These are phyloP conservation scores for Leptopilina clavipes DNA, from an alignment of 1,140 invertebrate genomes.

Conservation along the genomic window DNA sequence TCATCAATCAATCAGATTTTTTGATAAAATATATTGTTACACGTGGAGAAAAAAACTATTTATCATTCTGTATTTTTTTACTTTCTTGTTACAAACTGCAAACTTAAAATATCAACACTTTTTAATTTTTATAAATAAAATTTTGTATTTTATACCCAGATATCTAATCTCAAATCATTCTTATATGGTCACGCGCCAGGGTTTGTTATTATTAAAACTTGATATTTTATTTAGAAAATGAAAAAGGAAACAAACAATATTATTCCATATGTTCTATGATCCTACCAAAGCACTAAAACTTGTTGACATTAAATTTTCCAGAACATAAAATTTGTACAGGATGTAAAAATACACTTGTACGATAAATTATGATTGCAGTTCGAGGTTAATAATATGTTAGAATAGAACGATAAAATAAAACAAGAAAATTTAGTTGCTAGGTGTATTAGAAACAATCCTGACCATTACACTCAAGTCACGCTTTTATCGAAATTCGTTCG, in stretches of 20 bases:
- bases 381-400: background rate
- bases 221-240: background rate
- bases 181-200: no score
- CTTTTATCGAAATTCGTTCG: background rate
- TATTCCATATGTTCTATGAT: background rate
- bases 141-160: no score
- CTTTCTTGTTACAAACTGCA: no score
- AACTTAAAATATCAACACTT: no score
- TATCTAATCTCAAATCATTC: no score
- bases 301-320: background rate
- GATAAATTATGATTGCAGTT: background rate
- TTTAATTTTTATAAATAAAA: no score
- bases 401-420: constrained; percentile 24
- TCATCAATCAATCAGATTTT: no score
- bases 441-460: background rate
- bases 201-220: no score
- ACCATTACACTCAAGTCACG: constrained; percentile 1
- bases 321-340: background rate
- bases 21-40: no score
- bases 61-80: no score
- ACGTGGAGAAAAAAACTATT: no score
- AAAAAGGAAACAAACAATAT: background rate
- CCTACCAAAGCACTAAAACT: background rate
- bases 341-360: background rate
- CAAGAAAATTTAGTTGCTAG: background rate